phyloP scores from a whole-genome alignment of 2,888 invertebrate species.

The Antheraea assamensis region DNA sequence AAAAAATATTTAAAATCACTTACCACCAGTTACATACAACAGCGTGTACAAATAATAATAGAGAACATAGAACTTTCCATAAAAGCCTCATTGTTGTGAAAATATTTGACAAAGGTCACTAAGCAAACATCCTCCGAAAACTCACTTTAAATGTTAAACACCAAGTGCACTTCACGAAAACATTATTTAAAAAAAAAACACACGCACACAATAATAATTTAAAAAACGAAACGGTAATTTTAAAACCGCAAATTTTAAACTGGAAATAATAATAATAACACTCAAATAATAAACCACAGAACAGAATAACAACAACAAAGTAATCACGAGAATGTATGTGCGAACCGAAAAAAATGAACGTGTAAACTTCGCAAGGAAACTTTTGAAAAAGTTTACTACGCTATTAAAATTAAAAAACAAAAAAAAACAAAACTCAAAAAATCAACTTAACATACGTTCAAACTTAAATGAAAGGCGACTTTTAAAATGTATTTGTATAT shows the following conservation, averaged over 20 bases:
- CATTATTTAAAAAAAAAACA: too few species aligned
- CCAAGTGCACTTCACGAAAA: constrained; percentile 49
- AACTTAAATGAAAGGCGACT: constrained; percentile 33
- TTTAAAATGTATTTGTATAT: constrained; percentile 28
- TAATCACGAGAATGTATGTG: constrained; percentile 55
- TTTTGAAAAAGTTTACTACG: constrained; percentile 54
- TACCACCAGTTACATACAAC: constrained; percentile 76
- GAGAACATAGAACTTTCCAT: constrained; percentile 67
- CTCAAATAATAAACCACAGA: constrained; percentile 49
- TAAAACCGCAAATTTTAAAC: constrained; percentile 50
- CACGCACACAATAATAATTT: constrained; percentile 40
- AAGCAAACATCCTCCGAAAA: constrained; percentile 47
- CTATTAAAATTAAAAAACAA: constrained; percentile 40
- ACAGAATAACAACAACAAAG: constrained; percentile 54
- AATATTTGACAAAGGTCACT: constrained; percentile 48
- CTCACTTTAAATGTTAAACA: constrained; percentile 49
- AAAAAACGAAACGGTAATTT: constrained; percentile 37
- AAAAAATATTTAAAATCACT: constrained; percentile 39
- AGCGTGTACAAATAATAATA: constrained; percentile 63
- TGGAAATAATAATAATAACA: constrained; percentile 57
- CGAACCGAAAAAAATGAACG: constrained; percentile 16
- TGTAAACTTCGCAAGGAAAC: constrained; percentile 61
- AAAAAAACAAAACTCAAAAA: constrained; percentile 49
- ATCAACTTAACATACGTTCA: constrained; percentile 39
- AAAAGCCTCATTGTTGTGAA: constrained; percentile 68